Conservation (phyloP, 1,140 invertebrate species). For the Trissolcus basalis region DNA sequence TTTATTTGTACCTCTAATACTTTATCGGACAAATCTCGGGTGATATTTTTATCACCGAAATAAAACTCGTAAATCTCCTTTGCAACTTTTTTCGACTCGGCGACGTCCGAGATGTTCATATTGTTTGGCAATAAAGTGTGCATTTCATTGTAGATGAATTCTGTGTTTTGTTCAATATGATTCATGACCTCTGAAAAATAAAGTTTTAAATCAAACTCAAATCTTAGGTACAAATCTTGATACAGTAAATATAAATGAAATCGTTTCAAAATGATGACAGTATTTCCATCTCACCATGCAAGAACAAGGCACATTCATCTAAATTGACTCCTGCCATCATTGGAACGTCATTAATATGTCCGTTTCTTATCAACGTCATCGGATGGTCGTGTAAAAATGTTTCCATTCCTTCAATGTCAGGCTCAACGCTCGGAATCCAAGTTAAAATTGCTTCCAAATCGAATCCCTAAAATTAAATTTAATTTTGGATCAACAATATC, state of each 20-base stretch:
- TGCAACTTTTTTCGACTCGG: constrained; percentile 72
- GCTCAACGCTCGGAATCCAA: constrained; percentile 80
- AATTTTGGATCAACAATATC: too few relatives aligned
- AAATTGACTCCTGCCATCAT: constrained; percentile 81
- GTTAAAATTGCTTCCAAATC: constrained; percentile 1
- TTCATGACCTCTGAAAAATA: constrained; percentile 55
- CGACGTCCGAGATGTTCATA: constrained; percentile 75
- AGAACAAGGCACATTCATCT: constrained; percentile 77
- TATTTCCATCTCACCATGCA: constrained; percentile 1
- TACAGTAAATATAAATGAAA: too few relatives aligned
- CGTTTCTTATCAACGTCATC: constrained; percentile 73
- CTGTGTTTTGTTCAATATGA: constrained; percentile 64
- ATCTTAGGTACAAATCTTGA: background rate
- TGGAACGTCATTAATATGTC: constrained; percentile 78
- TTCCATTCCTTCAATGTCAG: constrained; percentile 71
- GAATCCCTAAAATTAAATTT: constrained; percentile 4
- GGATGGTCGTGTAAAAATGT: constrained; percentile 80
- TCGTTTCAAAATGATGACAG: background rate
- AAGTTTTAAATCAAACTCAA: too few relatives aligned
- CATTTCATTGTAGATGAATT: constrained; percentile 73
- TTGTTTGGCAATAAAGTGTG: constrained; percentile 78
- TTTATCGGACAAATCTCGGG: constrained; percentile 8
- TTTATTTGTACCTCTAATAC: constrained; percentile 27
- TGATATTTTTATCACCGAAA: constrained; percentile 73
- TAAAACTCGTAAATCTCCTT: constrained; percentile 79